Conservation (phyloP, 1,140 invertebrate genomes). For the Antheraea mylitta region DNA sequence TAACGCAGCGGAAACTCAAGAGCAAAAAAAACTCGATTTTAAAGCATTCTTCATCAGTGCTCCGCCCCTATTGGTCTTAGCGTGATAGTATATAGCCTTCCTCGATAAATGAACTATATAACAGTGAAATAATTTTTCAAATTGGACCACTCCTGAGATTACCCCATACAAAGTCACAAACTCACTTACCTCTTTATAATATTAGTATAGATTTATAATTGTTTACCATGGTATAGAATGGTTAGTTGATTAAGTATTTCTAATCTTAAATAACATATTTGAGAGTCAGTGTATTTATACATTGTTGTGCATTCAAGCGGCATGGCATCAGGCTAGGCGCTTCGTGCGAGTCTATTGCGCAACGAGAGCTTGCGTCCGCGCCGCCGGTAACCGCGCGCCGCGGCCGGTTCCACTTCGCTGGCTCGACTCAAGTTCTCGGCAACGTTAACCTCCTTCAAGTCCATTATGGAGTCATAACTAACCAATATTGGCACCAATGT, state of each 20-base stretch:
- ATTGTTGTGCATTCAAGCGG: slow-evolving; percentile 18
- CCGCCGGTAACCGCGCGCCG: slow-evolving; percentile 16
- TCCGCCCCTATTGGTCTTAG: too few relatives aligned
- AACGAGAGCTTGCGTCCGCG: slow-evolving; percentile 32
- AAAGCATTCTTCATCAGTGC: too few relatives aligned
- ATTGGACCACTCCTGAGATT: too few relatives aligned
- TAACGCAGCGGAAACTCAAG: too few relatives aligned
- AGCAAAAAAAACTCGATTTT: too few relatives aligned
- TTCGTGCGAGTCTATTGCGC: slow-evolving; percentile 46
- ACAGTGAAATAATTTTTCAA: too few relatives aligned
- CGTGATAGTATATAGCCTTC: too few relatives aligned
- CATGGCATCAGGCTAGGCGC: slow-evolving; percentile 5
- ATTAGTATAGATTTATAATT: too few relatives aligned
- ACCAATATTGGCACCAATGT: slow-evolving; percentile 25
- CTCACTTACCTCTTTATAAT: too few relatives aligned
- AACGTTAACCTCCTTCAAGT: slow-evolving; percentile 59
- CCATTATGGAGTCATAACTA: slow-evolving; percentile 6
- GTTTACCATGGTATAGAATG: too few relatives aligned
- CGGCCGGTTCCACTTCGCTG: slow-evolving; percentile 47
- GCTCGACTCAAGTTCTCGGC: slow-evolving; percentile 58
- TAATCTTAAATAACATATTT: neutral
- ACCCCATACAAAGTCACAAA: too few relatives aligned
- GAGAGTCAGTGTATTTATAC: slow-evolving; percentile 20
- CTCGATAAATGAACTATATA: too few relatives aligned
- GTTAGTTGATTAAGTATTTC: neutral